These are phyloP conservation scores for Stenchaetothrips biformis DNA, from an alignment of 2,888 invertebrate species.

Conservation along the genomic window DNA sequence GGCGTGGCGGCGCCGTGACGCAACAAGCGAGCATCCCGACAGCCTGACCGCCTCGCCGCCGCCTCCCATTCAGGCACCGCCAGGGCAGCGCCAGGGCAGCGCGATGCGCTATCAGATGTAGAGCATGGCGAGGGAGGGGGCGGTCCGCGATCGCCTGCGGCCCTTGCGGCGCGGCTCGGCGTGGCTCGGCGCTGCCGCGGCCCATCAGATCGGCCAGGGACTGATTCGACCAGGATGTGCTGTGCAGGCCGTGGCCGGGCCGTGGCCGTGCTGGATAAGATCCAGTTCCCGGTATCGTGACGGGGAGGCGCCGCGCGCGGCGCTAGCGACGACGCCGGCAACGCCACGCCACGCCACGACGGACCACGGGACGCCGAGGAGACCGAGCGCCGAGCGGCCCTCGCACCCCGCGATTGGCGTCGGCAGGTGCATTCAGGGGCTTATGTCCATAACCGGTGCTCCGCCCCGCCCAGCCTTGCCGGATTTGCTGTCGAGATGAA, in stretches of 20 bases:
- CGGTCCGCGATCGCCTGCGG: no score
- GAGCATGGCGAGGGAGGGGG: not conserved
- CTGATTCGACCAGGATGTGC: slow-evolving; percentile 6
- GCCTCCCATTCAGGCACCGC: not conserved
- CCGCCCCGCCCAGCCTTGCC: no score
- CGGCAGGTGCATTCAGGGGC: no score
- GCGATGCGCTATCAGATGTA: not conserved
- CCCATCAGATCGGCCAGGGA: not conserved
- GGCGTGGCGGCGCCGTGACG: no score
- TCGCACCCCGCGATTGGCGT: no score
- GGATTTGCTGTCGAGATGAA: no score
- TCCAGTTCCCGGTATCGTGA: slow-evolving; percentile 22
- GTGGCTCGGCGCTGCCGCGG: not conserved
- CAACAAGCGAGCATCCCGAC: not conserved
- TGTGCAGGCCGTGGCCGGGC: not conserved
- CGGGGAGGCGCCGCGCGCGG: not conserved
- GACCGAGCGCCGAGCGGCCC: no score
- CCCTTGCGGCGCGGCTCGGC: not conserved
- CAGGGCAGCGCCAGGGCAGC: not conserved
- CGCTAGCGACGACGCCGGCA: no score
- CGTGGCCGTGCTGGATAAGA: not conserved
- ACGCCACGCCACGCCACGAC: no score
- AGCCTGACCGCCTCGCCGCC: not conserved
- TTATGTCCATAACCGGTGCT: no score
- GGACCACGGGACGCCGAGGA: no score